phyloP scores from a whole-genome alignment of 2,888 invertebrate genomes.

The Oscheius sp. region DNA sequence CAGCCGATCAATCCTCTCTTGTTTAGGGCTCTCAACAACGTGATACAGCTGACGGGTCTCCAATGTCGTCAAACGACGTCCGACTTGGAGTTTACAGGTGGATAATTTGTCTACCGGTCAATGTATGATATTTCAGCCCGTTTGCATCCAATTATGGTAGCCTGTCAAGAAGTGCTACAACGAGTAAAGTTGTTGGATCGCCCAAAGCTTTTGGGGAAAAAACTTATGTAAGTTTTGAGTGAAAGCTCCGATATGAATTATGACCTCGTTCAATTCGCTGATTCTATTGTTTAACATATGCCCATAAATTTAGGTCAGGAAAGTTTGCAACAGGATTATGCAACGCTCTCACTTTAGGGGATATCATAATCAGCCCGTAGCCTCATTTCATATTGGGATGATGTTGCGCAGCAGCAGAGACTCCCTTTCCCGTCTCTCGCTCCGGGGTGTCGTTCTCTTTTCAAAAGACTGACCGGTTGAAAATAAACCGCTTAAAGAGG shows the following conservation, averaged over 20 bases:
- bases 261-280: background rate
- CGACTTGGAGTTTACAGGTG: slow-evolving; percentile 32
- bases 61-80: slow-evolving; percentile 34
- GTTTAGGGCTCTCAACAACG: slow-evolving; percentile 28
- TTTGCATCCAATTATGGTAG: slow-evolving; percentile 28
- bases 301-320: slow-evolving; percentile 16
- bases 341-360: slow-evolving; percentile 27
- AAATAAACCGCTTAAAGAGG: slow-evolving; percentile 25
- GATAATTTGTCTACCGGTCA: background rate
- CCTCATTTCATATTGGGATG: slow-evolving; percentile 20
- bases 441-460: slow-evolving; percentile 12
- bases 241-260: background rate
- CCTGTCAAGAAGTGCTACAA: slow-evolving; percentile 33
- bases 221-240: slow-evolving; percentile 50
- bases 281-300: slow-evolving; percentile 14
- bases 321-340: slow-evolving; percentile 33
- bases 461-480: slow-evolving; percentile 7
- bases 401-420: too few relatives aligned
- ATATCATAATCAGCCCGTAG: slow-evolving; percentile 37
- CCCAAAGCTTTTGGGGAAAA: slow-evolving; percentile 53
- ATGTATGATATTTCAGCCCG: slow-evolving; percentile 20
- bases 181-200: slow-evolving; percentile 26
- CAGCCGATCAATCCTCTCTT: slow-evolving; percentile 28
- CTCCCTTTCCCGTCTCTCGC: background rate
- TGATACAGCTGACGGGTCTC: slow-evolving; percentile 23